These are phyloP conservation scores for Aleadryas rufinucha DNA, from an alignment of 2,113 vertebrate species.

Conservation along the genomic window DNA sequence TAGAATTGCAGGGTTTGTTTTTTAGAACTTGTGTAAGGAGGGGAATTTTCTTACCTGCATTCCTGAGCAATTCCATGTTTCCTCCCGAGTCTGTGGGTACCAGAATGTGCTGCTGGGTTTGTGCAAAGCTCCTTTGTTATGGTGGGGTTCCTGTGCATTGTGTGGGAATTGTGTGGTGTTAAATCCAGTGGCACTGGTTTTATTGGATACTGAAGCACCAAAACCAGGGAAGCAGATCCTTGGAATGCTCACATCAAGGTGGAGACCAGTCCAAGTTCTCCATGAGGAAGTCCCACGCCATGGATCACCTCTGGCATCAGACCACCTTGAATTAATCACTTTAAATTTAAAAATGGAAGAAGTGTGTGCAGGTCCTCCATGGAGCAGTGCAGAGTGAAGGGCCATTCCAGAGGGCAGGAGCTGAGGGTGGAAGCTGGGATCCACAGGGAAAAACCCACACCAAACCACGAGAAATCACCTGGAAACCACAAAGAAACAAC, in stretches of 20 bases:
- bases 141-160: accelerated
- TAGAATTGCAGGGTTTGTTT: not conserved
- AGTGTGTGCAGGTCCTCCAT: not conserved
- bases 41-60: not conserved
- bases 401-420: not conserved
- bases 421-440: not conserved
- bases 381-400: not conserved
- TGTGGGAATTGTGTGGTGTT: accelerated
- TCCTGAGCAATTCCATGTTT: not conserved
- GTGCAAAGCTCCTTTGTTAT: not conserved
- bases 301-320: not conserved
- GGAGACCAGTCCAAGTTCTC: not conserved
- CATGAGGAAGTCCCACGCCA: accelerated
- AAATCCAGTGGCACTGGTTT: not conserved
- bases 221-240: not conserved
- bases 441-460: not conserved
- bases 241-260: not conserved
- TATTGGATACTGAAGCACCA: not conserved
- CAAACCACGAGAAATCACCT: not conserved
- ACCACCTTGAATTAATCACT: not conserved
- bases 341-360: not conserved
- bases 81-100: accelerated
- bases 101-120: not conserved
- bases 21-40: not conserved
- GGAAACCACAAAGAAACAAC: not conserved